Evolutionary conservation across 2,797 vertebrate genomes (phyloP).

Genomic region (Prionace glauca): DNA sequence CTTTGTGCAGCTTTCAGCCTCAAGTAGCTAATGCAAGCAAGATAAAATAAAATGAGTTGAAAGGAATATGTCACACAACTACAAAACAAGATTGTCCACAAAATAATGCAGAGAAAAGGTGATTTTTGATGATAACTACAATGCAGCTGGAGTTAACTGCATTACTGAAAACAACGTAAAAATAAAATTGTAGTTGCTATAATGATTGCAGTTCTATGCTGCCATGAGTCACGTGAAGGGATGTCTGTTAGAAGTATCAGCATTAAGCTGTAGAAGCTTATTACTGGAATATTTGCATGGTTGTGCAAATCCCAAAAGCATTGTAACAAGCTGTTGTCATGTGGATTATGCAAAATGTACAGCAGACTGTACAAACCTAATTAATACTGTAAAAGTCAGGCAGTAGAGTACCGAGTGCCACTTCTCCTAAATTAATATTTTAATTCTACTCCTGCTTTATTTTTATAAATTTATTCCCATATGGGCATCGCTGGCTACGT

Average conservation of each 20-base stretch:
- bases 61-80: background rate
- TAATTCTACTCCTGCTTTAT: background rate
- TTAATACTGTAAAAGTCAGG: background rate
- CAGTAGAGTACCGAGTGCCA: background rate
- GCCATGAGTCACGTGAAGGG: background rate
- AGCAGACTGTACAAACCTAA: background rate
- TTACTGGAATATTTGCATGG: background rate
- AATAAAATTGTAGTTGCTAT: background rate
- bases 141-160: background rate
- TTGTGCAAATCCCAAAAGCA: background rate
- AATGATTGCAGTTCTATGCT: background rate
- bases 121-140: background rate
- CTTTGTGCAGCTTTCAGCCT: no score
- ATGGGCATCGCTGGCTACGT: no score
- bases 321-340: background rate
- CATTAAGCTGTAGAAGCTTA: background rate
- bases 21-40: background rate
- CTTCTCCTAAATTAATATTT: background rate
- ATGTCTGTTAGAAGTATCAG: background rate
- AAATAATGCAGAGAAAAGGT: background rate
- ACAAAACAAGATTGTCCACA: background rate
- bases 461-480: no score
- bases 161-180: background rate
- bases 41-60: background rate
- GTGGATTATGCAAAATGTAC: background rate